Evolutionary conservation across 2,888 invertebrate species (phyloP), one percentile per base, ranked within the genome.

Genomic region (Laspeyria flexula): DNA sequence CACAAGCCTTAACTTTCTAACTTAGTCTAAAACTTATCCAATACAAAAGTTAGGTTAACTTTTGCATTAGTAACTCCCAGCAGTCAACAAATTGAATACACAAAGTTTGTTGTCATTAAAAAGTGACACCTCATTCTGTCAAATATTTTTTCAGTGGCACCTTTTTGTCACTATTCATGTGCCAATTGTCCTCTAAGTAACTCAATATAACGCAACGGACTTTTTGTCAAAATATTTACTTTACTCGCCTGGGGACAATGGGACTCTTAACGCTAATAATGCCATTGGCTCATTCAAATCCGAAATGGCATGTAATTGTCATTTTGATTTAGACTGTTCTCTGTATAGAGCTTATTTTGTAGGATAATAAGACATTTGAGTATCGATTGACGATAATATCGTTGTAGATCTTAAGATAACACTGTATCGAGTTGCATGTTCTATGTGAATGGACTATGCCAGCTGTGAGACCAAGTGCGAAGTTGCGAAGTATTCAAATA

Each of bases 161-260:
- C 66, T 77, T 78, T 79, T 65, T 47, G 45, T 55, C 68, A 33
- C 74, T 62, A 79, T 81, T 82, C 77, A 75, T 71, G 62, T 62
- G 58, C 62, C 83, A 74, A 84, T 87, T 87, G 86, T 87, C 80
- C 79, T 81, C 75, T 81, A 79, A 83, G 88, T 86, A 86, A 87
- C 85, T 88, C 81, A 87, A 90, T 87, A 88, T 82, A 79, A 79
- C 83, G 84, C 85, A 85, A 88, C 80, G 83, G 80, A 84, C 81
- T 86, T 83, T n/a, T 90, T 90, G 90, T 91, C 91, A 91, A 77
- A 92, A 92, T 90, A 92, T 92, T 92, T 92, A 89, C 90, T 87
- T 83, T 83, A 70, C 75, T 72, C 79, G 61, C 70, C 77, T 60
- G 66, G 68, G 71, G 75, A 90, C 90, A 91, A 90, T 79, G 54